phyloP scores from a whole-genome alignment of 64 coral and sea anemone genomes.

The Montipora capricornis region DNA sequence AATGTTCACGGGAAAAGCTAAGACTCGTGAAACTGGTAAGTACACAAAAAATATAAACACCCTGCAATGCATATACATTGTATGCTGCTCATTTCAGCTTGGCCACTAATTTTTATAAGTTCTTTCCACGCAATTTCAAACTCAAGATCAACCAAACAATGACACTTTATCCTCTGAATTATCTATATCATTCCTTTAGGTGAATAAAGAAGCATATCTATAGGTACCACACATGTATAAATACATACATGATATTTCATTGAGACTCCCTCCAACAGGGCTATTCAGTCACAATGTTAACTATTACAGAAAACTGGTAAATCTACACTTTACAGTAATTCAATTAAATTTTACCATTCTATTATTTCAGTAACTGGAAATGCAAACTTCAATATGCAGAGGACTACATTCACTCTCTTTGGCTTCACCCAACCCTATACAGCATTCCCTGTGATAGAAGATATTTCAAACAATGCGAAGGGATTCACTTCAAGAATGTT shows the following conservation, averaged over 20 bases:
- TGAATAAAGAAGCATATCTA: neutral
- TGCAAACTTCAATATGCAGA: conserved; percentile 34
- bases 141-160: neutral
- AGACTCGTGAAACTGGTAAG: conserved; percentile 65
- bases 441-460: conserved; percentile 37
- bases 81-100: neutral
- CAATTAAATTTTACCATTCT: too few species aligned
- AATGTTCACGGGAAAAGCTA: conserved; percentile 62
- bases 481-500: conserved; percentile 57
- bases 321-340: too few species aligned
- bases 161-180: neutral
- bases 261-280: too few species aligned
- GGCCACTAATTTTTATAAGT: neutral
- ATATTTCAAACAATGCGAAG: conserved; percentile 42
- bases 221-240: too few species aligned
- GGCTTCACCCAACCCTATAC: conserved; percentile 52
- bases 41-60: neutral
- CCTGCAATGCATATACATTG: neutral
- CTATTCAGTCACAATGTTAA: too few species aligned
- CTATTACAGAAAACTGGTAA: too few species aligned
- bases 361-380: conserved; percentile 31
- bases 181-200: neutral
- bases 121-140: neutral
- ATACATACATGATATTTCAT: too few species aligned
- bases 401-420: conserved; percentile 7